These are phyloP conservation scores for Leuctra nigra DNA, from an alignment of 2,888 invertebrate species.

Conservation along the genomic window DNA sequence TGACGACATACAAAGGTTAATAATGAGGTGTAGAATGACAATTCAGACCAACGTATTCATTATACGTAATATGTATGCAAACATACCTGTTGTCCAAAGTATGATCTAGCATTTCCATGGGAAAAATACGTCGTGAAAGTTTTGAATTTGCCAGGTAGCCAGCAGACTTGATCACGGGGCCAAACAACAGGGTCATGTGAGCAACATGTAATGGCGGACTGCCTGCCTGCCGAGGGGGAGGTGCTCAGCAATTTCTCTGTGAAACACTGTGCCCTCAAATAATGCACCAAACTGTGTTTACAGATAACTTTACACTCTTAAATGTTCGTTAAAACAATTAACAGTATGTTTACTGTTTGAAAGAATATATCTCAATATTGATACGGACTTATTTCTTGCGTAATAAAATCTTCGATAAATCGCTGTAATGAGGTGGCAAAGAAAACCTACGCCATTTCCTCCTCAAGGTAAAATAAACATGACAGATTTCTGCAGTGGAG, in stretches of 20 bases:
- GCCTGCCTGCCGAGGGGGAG: slow-evolving; percentile 7
- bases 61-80: not conserved
- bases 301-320: too few species aligned
- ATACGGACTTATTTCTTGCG: slow-evolving; percentile 22
- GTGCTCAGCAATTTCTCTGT: slow-evolving; percentile 2
- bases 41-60: not conserved
- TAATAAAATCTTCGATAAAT: slow-evolving; percentile 34
- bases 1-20: slow-evolving; percentile 3
- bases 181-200: slow-evolving; percentile 68
- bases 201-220: slow-evolving; percentile 33
- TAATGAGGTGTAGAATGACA: not conserved
- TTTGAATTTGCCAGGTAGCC: slow-evolving; percentile 35
- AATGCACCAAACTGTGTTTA: too few species aligned
- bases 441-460: not conserved
- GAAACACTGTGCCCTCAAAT: not conserved
- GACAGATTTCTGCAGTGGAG: too few species aligned
- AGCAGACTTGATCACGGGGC: slow-evolving; percentile 58
- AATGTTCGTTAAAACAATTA: too few species aligned
- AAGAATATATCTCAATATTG: too few species aligned
- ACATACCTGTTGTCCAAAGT: slow-evolving; percentile 55
- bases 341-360: too few species aligned
- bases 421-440: not conserved
- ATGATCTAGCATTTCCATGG: slow-evolving; percentile 53
- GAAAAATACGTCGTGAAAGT: slow-evolving; percentile 28
- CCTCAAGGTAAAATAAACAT: too few species aligned